Evolutionary conservation across 2,113 vertebrate genomes (phyloP).

Genomic region (Cnemophilus loriae): DNA sequence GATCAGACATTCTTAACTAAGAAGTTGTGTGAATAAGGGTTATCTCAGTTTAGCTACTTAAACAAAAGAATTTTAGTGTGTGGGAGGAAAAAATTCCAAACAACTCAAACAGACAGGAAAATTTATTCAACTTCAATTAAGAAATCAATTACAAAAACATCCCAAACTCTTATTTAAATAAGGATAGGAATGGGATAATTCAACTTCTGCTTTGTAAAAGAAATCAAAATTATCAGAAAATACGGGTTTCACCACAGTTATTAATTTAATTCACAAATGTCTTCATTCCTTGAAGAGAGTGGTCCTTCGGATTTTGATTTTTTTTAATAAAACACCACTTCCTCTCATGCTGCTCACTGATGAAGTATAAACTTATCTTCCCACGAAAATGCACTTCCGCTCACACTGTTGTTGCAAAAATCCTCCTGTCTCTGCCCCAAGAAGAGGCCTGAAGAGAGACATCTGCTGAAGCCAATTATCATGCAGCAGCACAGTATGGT

Average conservation of each 20-base stretch:
- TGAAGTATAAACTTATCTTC: neutral
- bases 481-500: neutral
- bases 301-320: neutral
- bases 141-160: neutral
- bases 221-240: neutral
- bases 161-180: neutral
- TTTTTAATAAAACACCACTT: neutral
- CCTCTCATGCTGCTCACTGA: neutral
- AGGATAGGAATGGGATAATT: neutral
- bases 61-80: neutral
- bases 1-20: neutral
- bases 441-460: neutral
- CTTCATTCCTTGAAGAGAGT: neutral
- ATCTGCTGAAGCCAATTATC: neutral
- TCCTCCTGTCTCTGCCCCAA: neutral
- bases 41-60: neutral
- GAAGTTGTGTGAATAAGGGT: neutral
- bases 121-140: neutral
- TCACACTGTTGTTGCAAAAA: neutral
- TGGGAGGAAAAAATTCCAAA: neutral
- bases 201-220: neutral
- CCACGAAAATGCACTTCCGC: neutral
- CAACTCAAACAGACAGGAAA: neutral
- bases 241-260: rapidly evolving
- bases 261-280: neutral